These are phyloP conservation scores for Proteles cristata DNA, from an alignment of 2,113 vertebrate species.

Conservation along the genomic window DNA sequence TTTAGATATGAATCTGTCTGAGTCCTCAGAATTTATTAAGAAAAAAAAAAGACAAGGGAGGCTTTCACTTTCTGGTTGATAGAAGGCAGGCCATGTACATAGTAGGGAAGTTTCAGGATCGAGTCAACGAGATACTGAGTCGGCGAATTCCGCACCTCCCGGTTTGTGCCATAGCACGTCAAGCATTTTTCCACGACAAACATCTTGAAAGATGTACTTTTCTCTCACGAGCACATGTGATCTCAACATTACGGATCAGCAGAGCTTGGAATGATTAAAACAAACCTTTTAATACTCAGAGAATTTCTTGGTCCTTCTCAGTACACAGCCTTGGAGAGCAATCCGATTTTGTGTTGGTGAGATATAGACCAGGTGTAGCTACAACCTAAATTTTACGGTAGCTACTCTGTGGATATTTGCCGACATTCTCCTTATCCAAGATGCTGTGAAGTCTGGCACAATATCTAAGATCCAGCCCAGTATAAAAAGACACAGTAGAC, in stretches of 20 bases:
- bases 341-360: not conserved
- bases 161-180: accelerated
- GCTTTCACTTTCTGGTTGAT: not conserved
- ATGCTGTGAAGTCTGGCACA: too few species aligned
- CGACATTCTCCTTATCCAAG: not conserved
- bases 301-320: not conserved
- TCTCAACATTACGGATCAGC: not conserved
- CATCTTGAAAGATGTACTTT: not conserved
- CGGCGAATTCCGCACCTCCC: not conserved
- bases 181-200: accelerated
- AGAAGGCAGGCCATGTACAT: not conserved
- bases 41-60: not conserved
- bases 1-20: not conserved
- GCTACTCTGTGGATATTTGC: not conserved
- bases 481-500: not conserved
- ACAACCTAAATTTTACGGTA: not conserved
- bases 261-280: not conserved
- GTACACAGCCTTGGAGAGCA: not conserved
- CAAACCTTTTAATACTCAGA: not conserved
- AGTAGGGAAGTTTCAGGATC: not conserved
- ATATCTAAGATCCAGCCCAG: not conserved
- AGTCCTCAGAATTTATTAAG: too few species aligned
- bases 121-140: not conserved
- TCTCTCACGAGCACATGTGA: not conserved
- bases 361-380: too few species aligned